Base-by-base conservation (phyloP, 2,113 vertebrate genomes). In the Rissa tridactyla region DNA sequence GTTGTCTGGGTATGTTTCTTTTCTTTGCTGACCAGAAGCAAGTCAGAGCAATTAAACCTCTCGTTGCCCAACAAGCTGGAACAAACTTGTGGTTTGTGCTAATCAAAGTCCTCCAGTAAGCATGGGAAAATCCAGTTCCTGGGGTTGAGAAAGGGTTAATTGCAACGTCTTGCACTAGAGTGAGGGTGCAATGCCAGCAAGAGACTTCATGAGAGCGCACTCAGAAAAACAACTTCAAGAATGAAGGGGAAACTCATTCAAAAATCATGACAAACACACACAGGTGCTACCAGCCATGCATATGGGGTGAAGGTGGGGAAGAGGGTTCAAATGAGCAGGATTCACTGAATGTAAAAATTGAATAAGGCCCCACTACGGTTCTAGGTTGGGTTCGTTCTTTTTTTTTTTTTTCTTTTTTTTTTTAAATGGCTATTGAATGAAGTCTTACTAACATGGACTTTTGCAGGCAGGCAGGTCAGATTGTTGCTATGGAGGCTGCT, bases 91-190 rank as follows among this genome's bases (percentile, higher is more conserved):
- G 34, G 55, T 82, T 94, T 92, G 70, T 34, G 61, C 82, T 96
- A 96, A 94, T 88, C 86, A 94, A 89, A 85, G 87, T 95, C 89
- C 91, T 95, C 75, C 85, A 83, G 71, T 86, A 95, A 90, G 95
- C 71, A 95, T 88, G 95, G 90, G 83, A 96, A 93, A 81, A 95
- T 95, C 82, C 93, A 92, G 61, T 94, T 96, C 97, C 94, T 96
- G 97, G 84, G 96, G 93, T 95, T 58, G 92, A 94, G 96, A 98
- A 97, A 97, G 87, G 88, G 95, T 97, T 97, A 97, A 98, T 94
- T 97, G 93, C 92, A 96, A 88, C 58, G 54, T 32, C 90, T 92
- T 97, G 91, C 78, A 29, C 64, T 90, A 65, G 11, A 83, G 95
- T 96, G 86, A 96, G 82, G 72, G 89, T 95, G 94, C 94, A 87